These are phyloP conservation scores for Dasysyrphus albostriatus DNA, from an alignment of 2,888 invertebrate species.

Conservation along the genomic window DNA sequence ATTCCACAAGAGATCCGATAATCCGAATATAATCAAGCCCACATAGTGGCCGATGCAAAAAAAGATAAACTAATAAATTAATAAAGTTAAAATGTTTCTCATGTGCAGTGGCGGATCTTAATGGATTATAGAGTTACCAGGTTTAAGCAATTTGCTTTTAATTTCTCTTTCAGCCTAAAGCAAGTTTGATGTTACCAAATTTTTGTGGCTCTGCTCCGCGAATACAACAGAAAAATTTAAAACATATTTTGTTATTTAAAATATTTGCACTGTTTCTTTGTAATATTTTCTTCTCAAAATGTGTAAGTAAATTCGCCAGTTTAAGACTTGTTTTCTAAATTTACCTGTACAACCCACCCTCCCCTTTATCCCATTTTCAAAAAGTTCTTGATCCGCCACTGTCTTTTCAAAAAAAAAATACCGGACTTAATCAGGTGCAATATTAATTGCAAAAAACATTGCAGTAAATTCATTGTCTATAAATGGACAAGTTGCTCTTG, in stretches of 20 bases:
- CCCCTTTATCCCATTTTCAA: not conserved
- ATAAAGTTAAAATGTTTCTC: not conserved
- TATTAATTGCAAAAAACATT: slow-evolving; percentile 74
- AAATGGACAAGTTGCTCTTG: slow-evolving; percentile 61
- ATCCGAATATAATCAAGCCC: slow-evolving; percentile 21
- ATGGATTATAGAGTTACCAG: not conserved
- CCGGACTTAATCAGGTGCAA: slow-evolving; percentile 73
- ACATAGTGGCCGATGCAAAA: not conserved
- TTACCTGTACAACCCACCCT: too few relatives aligned
- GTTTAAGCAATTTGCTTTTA: too few relatives aligned
- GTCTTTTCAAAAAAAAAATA: slow-evolving; percentile 34
- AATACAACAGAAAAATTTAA: too few relatives aligned
- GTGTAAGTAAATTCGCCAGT: too few relatives aligned
- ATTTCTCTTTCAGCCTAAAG: too few relatives aligned
- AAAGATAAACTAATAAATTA: not conserved
- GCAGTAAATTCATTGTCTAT: slow-evolving; percentile 71
- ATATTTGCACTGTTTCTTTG: too few relatives aligned
- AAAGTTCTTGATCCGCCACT: not conserved
- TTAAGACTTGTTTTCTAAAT: too few relatives aligned
- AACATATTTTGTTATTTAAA: too few relatives aligned
- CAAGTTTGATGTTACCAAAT: too few relatives aligned
- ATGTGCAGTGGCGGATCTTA: not conserved
- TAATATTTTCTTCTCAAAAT: too few relatives aligned
- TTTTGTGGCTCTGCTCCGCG: too few relatives aligned
- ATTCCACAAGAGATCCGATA: slow-evolving; percentile 33